Evolutionary conservation across 2,888 invertebrate genomes (phyloP).

Genomic region (Pemphredon lugubris): DNA sequence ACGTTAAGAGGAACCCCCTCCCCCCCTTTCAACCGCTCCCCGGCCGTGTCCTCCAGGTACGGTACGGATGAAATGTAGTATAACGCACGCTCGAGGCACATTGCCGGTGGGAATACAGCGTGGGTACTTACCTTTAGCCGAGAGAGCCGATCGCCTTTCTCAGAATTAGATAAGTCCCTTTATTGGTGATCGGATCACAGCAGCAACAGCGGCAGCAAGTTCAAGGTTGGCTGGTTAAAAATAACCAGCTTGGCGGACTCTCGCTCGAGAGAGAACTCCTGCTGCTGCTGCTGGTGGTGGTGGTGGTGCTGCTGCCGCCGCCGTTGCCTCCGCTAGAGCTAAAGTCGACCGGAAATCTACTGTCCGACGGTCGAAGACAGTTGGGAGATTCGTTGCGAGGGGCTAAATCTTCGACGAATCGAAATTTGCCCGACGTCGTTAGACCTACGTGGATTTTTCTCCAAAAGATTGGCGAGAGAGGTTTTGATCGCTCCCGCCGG

Average conservation of each 20-base stretch:
- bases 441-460: not conserved
- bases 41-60: constrained; percentile 22
- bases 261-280: constrained; percentile 41
- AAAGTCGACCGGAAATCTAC: constrained; percentile 57
- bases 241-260: constrained; percentile 65
- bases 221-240: constrained; percentile 75
- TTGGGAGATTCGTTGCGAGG: constrained; percentile 2
- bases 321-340: constrained; percentile 31
- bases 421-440: not conserved
- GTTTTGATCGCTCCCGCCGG: not conserved
- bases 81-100: constrained; percentile 36
- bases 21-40: constrained; percentile 24
- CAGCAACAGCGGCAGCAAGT: constrained; percentile 67
- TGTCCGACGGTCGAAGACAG: constrained; percentile 24
- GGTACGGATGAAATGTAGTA: constrained; percentile 23
- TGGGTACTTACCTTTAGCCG: constrained; percentile 60
- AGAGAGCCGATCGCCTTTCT: constrained; percentile 72
- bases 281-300: too few species aligned
- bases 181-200: constrained; percentile 76
- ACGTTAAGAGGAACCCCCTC: constrained; percentile 36
- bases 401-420: not conserved
- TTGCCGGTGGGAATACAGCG: constrained; percentile 54
- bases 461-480: not conserved
- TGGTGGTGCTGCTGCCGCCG: constrained; percentile 28
- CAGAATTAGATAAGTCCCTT: constrained; percentile 76